Percentiles rank a stretch among this genome's conserved stretches.
These are phyloP conservation scores for Rhinichthys osculus DNA, from an alignment of 2,797 vertebrate genomes.

Conservation along the genomic window DNA sequence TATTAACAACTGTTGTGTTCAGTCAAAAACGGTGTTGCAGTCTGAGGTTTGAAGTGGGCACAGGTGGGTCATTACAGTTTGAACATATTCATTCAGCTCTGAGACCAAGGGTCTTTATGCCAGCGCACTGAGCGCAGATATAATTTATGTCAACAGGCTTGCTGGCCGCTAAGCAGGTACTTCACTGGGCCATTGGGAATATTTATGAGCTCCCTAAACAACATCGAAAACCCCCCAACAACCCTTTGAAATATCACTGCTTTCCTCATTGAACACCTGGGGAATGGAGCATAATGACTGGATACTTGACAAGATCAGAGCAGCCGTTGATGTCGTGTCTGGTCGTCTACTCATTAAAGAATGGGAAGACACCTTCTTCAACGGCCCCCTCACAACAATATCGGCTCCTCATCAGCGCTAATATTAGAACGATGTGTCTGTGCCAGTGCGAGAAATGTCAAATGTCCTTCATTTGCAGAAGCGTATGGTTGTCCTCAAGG, in stretches of 20 bases:
- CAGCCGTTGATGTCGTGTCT: slow-evolving; percentile 29
- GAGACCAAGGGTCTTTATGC: slow-evolving; percentile 52
- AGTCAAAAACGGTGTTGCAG: background rate
- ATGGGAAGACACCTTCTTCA: slow-evolving; percentile 33
- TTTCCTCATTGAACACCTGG: slow-evolving; percentile 14
- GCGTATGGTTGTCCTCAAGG: background rate
- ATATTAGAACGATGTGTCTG: slow-evolving; percentile 25
- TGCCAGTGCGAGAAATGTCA: background rate
- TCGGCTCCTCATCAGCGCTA: slow-evolving; percentile 7
- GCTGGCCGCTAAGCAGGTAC: slow-evolving; percentile 57
- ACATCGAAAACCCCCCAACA: slow-evolving; percentile 30
- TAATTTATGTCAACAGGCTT: slow-evolving; percentile 64
- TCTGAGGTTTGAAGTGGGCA: slow-evolving; percentile 55
- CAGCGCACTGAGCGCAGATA: background rate
- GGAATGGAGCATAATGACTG: slow-evolving; percentile 48
- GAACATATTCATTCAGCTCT: slow-evolving; percentile 56
- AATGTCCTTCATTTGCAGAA: background rate
- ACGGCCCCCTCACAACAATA: slow-evolving; percentile 5
- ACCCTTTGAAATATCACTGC: slow-evolving; percentile 55
- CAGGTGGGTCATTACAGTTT: slow-evolving; percentile 65
- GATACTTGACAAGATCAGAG: slow-evolving; percentile 54
- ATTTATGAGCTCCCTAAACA: slow-evolving; percentile 64
- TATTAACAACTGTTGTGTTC: slow-evolving; percentile 17
- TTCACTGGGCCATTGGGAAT: slow-evolving; percentile 54
- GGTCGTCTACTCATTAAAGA: slow-evolving; percentile 39